Conservation (phyloP, 1,140 invertebrate genomes). For the Nymphalis io region DNA sequence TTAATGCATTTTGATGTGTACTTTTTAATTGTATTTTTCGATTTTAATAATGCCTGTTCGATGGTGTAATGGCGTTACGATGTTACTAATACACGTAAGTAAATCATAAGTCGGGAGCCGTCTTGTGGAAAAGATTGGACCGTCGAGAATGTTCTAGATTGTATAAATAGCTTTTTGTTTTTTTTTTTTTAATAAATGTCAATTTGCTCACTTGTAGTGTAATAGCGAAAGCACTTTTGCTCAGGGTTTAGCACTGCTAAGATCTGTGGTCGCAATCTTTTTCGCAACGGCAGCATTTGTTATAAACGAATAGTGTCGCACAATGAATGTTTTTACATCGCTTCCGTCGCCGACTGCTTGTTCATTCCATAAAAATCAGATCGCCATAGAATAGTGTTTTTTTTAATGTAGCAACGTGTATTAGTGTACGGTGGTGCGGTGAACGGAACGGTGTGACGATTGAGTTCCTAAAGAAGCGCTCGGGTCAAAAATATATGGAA, state of each 20-base stretch:
- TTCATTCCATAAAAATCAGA: slow-evolving; percentile 39
- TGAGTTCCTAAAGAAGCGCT: slow-evolving; percentile 1
- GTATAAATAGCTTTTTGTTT: neutral
- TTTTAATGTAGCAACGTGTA: slow-evolving; percentile 16
- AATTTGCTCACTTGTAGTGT: slow-evolving; percentile 31
- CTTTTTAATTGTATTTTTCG: slow-evolving; percentile 45
- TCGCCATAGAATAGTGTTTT: slow-evolving; percentile 24
- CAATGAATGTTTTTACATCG: neutral
- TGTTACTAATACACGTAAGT: slow-evolving; percentile 20
- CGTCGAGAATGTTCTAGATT: slow-evolving; percentile 1
- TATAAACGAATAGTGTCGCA: neutral
- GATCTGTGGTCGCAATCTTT: slow-evolving; percentile 2
- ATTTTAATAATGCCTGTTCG: slow-evolving; percentile 5
- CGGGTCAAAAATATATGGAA: neutral
- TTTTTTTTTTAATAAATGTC: slow-evolving; percentile 2
- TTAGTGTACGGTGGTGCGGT: slow-evolving; percentile 7
- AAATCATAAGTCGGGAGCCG: neutral
- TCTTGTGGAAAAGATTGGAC: slow-evolving; percentile 9
- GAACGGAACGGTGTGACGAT: neutral
- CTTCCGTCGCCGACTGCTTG: slow-evolving; percentile 37
- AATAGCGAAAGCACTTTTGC: slow-evolving; percentile 23
- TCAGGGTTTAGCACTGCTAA: neutral
- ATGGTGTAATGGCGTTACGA: slow-evolving; percentile 17
- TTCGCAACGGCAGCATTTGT: neutral
- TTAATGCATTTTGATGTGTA: slow-evolving; percentile 60